Evolutionary conservation across 64 coral and sea anemone species (phyloP).

Genomic region (Catalaphyllia jardinei): DNA sequence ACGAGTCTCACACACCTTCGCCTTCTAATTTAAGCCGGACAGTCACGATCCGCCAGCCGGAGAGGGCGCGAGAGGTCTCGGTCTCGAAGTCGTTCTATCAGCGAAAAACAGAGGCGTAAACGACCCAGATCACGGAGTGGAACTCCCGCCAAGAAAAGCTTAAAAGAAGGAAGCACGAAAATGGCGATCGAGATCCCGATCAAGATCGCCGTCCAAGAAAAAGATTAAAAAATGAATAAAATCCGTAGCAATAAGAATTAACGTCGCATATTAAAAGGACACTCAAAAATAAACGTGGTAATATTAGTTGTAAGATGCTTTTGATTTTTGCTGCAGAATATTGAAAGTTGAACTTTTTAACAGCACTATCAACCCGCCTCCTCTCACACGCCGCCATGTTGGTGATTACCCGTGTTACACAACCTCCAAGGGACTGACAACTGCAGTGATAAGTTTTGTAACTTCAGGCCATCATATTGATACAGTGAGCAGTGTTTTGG

Average conservation of each 20-base stretch:
- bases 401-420: neutral
- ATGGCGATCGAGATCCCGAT: constrained; percentile 80
- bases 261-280: neutral
- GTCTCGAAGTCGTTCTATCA: constrained; percentile 52
- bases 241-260: neutral
- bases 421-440: neutral
- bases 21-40: constrained; percentile 52
- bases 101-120: constrained; percentile 33
- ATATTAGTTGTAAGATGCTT: neutral
- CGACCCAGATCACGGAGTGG: constrained; percentile 82
- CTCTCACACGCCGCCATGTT: too few species aligned
- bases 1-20: constrained; percentile 58
- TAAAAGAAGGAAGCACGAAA: constrained; percentile 31
- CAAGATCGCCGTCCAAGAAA: constrained; percentile 75
- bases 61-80: constrained; percentile 69
- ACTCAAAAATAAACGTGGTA: neutral
- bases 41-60: constrained; percentile 52
- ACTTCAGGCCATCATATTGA: neutral
- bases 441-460: neutral
- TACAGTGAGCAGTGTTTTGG: neutral
- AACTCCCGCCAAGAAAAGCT: constrained; percentile 64
- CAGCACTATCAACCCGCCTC: too few species aligned
- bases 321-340: neutral
- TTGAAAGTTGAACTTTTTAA: neutral
- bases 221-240: constrained; percentile 68